Percentiles rank a stretch among this genome's conserved stretches.
Evolutionary conservation across 2,797 vertebrate species (phyloP).

Genomic region (Cygnus olor): DNA sequence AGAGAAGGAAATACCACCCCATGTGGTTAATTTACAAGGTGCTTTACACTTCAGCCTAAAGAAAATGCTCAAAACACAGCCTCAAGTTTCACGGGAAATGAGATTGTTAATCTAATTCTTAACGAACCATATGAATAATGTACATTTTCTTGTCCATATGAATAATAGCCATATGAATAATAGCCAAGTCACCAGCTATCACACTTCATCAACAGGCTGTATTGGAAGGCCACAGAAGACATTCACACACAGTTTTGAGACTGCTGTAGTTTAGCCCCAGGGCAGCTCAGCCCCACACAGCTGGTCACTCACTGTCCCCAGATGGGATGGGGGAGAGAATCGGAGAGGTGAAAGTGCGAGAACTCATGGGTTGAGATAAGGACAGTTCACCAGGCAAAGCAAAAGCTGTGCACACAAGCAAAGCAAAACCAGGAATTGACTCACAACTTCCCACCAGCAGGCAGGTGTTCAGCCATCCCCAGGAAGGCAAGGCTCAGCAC

Average conservation of each 20-base stretch:
- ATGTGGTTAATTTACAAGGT: neutral
- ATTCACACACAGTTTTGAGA: neutral
- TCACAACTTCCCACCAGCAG: too few relatives aligned
- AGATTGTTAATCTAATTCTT: constrained; percentile 2
- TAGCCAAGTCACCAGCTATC: neutral
- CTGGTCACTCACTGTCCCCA: too few relatives aligned
- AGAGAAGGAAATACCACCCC: neutral
- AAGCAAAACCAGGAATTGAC: too few relatives aligned
- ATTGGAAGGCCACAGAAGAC: neutral
- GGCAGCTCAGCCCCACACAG: too few relatives aligned
- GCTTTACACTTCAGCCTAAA: neutral
- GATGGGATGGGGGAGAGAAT: too few relatives aligned
- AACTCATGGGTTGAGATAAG: too few relatives aligned
- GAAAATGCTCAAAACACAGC: neutral
- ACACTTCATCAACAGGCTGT: neutral
- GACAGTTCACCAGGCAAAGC: too few relatives aligned
- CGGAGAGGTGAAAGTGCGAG: too few relatives aligned
- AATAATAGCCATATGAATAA: neutral
- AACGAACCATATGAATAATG: neutral
- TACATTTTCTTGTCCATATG: neutral
- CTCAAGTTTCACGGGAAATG: neutral
- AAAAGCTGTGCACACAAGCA: too few relatives aligned
- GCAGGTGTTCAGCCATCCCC: too few relatives aligned
- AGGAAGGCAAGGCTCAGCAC: too few relatives aligned
- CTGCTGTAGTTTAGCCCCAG: too few relatives aligned